Conservation (phyloP, 2,797 vertebrate species). For the Picus viridis region DNA sequence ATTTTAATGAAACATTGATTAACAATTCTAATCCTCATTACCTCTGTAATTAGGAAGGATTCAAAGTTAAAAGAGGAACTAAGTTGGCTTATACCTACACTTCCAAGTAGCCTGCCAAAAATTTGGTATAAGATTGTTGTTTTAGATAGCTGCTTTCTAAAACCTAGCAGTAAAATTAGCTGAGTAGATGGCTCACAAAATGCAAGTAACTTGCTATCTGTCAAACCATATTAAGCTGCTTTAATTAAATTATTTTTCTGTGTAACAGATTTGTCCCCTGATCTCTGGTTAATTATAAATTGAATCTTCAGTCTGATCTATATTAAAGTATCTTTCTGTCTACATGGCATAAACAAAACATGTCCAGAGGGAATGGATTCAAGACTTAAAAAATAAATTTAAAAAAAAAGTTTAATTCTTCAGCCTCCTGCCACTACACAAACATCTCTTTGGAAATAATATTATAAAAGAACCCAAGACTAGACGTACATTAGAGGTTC, state of each 20-base stretch:
- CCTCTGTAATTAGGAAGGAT: constrained; percentile 54
- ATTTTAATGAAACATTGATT: constrained; percentile 64
- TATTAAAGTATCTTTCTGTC: neutral
- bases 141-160: constrained; percentile 12
- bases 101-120: neutral
- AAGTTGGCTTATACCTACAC: neutral
- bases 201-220: neutral
- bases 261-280: neutral
- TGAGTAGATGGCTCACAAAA: neutral
- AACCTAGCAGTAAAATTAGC: neutral
- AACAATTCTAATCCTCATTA: constrained; percentile 61
- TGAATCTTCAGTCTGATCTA: neutral
- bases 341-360: neutral
- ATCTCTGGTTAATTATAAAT: neutral
- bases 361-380: neutral
- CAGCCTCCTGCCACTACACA: neutral
- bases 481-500: neutral
- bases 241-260: constrained; percentile 4
- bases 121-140: neutral
- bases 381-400: neutral
- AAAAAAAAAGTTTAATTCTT: neutral
- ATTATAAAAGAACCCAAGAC: neutral
- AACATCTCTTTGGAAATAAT: neutral
- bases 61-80: constrained; percentile 22
- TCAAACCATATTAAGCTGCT: neutral